Evolutionary conservation across 1,140 invertebrate genomes (phyloP).

Genomic region (Cotesia glomerata): DNA sequence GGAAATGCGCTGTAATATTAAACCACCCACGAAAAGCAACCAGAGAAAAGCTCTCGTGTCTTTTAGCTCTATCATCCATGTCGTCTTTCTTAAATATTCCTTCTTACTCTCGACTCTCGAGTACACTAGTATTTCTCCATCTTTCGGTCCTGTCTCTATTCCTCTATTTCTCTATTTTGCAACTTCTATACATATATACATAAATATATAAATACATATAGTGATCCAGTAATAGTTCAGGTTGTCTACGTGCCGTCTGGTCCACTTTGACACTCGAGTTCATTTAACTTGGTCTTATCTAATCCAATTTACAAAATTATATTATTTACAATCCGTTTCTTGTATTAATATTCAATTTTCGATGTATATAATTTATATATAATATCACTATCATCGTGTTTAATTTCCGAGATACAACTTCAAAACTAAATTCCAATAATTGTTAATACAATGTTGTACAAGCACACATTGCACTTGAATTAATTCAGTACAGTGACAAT

Average conservation of each 20-base stretch:
- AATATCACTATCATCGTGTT: neutral
- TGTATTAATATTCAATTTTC: neutral
- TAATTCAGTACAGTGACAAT: too few relatives aligned
- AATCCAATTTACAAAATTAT: neutral
- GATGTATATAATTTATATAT: neutral
- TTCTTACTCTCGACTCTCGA: constrained; percentile 22
- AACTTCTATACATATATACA: too few relatives aligned
- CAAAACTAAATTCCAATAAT: too few relatives aligned
- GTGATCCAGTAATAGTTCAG: constrained; percentile 40
- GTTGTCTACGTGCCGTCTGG: constrained; percentile 36
- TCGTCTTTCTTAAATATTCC: constrained; percentile 8
- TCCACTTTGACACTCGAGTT: constrained; percentile 32
- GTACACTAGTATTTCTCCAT: too few relatives aligned
- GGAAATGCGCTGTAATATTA: neutral
- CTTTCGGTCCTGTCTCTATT: too few relatives aligned
- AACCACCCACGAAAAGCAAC: constrained; percentile 2
- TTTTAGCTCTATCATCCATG: constrained; percentile 18
- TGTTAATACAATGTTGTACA: neutral
- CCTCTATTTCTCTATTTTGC: constrained; percentile 1
- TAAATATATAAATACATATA: too few relatives aligned
- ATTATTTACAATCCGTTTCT: neutral
- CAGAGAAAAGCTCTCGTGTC: neutral
- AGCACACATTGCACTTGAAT: too few relatives aligned
- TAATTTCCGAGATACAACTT: too few relatives aligned
- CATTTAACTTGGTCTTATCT: neutral